Base-by-base conservation (phyloP, 2,797 vertebrate genomes). In the Odontamblyopus lacepedii region DNA sequence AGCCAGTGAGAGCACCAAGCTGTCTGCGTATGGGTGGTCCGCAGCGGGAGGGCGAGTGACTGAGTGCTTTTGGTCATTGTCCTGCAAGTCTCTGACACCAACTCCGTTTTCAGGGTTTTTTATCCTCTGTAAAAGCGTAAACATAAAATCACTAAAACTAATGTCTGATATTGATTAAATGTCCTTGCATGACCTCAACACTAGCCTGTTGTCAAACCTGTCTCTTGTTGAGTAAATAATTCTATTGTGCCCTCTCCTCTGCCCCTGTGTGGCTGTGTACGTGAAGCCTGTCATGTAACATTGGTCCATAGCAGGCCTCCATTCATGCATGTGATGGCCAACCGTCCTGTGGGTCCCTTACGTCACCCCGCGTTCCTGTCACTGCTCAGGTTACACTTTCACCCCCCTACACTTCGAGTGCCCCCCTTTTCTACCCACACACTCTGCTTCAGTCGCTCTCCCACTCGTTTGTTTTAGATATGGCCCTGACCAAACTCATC, bases 271-370 rank as follows among this genome's bases (percentile, higher is more conserved):
- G 41, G 15, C 41, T 67, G 65, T 53, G 48, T 67, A 55, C 26
- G 65, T 67, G 65, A 53, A 53, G 65, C 65, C 48, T 55, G 65
- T 53, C 65, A 53, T 67, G 65, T 67, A 67, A 53, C 80, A 63
- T 78, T 69, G 77, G 85, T 72, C 85, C 86, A 90, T 87, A 82
- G 87, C 78, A 48, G 88, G 73, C 73, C 72, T 90, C 78, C 87
- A 88, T 90, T 94, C 89, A 92, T 89, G 91, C 86, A 90, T 93
- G 90, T 92, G 90, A 91, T 92, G 88, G 80, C 86, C 84, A 93
- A 90, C 89, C 80, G 87, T 90, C 88, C 87, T 90, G 87, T 87
- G 86, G 85, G 85, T 86, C 84, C 84, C 74, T 91, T 91, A 91
- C 88, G 86, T 93, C 90, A 93, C 72, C 73, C 82, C 69, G 74